Conservation (phyloP, 2,797 vertebrate species). For the Micrastur ruficollis region DNA sequence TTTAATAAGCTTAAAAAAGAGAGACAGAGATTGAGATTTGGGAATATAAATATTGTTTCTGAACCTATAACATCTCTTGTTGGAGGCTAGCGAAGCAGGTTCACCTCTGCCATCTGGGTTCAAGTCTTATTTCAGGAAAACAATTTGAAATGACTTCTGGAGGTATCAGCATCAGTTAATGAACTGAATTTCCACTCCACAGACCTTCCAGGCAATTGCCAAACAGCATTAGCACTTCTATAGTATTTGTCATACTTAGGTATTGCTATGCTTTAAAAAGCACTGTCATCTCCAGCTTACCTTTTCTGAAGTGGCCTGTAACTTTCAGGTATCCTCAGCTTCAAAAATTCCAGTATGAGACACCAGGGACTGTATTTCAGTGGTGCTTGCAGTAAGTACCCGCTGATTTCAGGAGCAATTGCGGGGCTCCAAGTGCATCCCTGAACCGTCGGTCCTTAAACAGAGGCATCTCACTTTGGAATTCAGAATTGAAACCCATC, state of each 20-base stretch:
- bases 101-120: slow-evolving; percentile 43
- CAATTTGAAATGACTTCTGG: slow-evolving; percentile 27
- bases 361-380: neutral
- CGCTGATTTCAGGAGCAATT: neutral
- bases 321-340: neutral
- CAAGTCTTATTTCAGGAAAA: slow-evolving; percentile 22
- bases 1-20: slow-evolving; percentile 49
- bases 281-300: neutral
- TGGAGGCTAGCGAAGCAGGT: neutral
- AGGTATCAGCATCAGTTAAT: slow-evolving; percentile 1
- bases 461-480: neutral
- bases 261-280: neutral
- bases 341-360: neutral
- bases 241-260: neutral
- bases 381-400: neutral
- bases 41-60: slow-evolving; percentile 1
- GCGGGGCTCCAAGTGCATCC: neutral
- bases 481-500: neutral
- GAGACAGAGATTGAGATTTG: neutral
- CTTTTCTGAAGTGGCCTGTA: neutral
- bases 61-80: neutral
- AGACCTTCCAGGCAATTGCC: neutral
- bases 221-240: neutral
- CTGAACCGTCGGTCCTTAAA: neutral
- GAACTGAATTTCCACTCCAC: slow-evolving; percentile 17